These are phyloP conservation scores for Pangasius djambal DNA, from an alignment of 2,797 vertebrate genomes.

Conservation along the genomic window DNA sequence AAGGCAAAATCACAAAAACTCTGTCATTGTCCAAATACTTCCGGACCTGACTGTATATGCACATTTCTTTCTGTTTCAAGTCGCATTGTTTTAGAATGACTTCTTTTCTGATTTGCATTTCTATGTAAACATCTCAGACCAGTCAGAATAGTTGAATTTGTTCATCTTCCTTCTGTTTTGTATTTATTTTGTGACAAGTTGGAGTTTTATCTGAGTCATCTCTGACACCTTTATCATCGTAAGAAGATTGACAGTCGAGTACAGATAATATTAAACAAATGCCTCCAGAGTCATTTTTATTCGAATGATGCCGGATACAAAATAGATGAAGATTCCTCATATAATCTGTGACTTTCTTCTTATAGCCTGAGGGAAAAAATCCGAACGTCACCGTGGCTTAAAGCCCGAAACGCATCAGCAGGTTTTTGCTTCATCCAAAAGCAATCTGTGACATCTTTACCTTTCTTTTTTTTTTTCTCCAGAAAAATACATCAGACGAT, in stretches of 20 bases:
- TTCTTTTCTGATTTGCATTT: not conserved
- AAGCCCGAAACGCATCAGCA: not conserved
- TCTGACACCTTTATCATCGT: not conserved
- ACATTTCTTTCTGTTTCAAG: not conserved
- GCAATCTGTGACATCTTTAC: constrained; percentile 11
- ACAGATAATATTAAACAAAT: not conserved
- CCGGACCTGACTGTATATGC: too few relatives aligned
- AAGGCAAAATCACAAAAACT: too few relatives aligned
- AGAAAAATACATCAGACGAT: constrained; percentile 79
- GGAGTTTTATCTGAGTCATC: not conserved
- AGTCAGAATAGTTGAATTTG: not conserved
- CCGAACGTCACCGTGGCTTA: not conserved
- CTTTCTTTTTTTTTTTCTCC: constrained; percentile 10
- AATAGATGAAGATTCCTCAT: not conserved
- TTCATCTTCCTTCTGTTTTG: not conserved
- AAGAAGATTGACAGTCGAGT: not conserved
- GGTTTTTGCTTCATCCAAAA: not conserved
- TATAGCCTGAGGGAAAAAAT: not conserved
- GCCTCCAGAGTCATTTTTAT: not conserved
- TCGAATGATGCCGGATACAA: not conserved
- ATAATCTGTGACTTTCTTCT: not conserved
- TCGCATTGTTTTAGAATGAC: not conserved
- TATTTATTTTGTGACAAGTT: not conserved
- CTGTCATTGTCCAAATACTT: too few relatives aligned
- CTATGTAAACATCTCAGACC: not conserved